Evolutionary conservation across 2,113 vertebrate species (phyloP), one percentile per base, ranked within the genome.

Genomic region (Upupa epops): DNA sequence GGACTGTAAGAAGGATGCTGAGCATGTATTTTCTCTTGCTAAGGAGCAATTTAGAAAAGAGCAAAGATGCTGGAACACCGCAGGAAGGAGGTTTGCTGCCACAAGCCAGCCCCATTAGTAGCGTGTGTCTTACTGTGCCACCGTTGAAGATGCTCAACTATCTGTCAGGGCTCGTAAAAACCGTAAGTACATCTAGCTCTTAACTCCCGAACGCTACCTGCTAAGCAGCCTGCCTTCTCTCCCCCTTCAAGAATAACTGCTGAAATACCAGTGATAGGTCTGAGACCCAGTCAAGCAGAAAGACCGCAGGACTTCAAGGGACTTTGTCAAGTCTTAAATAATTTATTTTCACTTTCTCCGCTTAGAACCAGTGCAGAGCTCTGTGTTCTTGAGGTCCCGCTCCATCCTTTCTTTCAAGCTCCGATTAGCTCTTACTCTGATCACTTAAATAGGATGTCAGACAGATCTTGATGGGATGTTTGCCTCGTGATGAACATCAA

Each of bases 231-330:
- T 79, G 70, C 75, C 81, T 78, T 78, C 73, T 65, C 68, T 70
- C 24, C 71, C 56, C 9, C 52, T 85, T 48, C 55, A 73, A 65
- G 87, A 91, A 72, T 51, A 91, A 31, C 70, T 4, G 2, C 73
- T 14, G 4, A 84, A 89, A 75, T 91, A 77, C 49, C 36, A 71
- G 84, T 49, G 82, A 71, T 63, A 84, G 86, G 71, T 74, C 63
- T 36, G 32, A 79, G 81, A 80, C 64, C 74, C 81, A 94, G 74
- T 89, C 91, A 72, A 92, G 84, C 84, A 91, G 84, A 94, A 95
- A 92, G 86, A 89, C 66, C 8, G 3, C 32, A 75, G 85, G 92
- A 89, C 92, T 73, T 73, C 63, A 89, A 91, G 93, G 90, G 90
- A 83, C 76, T 93, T 70, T n/a, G 31, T 92, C 72, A 80, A 93